Evolutionary conservation across 1,140 invertebrate genomes (phyloP).

Genomic region (Ceratitis capitata): DNA sequence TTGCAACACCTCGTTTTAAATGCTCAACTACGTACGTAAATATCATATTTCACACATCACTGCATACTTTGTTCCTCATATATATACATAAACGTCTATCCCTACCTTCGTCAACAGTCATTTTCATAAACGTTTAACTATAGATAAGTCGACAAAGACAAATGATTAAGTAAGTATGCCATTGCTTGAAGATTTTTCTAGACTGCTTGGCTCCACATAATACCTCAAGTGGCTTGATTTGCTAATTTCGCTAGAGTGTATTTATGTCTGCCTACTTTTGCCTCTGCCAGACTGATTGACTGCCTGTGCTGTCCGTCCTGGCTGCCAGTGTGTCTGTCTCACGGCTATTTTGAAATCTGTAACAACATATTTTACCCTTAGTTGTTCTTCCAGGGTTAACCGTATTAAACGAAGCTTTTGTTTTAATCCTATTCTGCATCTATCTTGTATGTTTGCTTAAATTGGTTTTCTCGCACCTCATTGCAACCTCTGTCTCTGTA

Average conservation of each 20-base stretch:
- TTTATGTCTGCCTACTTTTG: neutral
- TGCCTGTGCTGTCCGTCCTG: neutral
- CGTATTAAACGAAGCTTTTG: neutral
- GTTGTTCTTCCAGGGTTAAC: neutral
- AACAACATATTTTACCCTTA: neutral
- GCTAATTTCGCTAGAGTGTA: neutral
- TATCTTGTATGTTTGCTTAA: neutral
- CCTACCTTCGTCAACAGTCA: neutral
- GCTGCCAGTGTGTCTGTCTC: neutral
- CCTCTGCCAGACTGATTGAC: slow-evolving; percentile 4
- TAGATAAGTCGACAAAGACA: slow-evolving; percentile 14
- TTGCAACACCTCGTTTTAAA: too few species aligned
- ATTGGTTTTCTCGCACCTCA: neutral
- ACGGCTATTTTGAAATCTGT: neutral
- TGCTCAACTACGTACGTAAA: too few species aligned
- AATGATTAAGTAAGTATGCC: neutral
- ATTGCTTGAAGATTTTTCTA: neutral
- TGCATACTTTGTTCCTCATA: neutral
- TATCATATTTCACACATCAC: neutral
- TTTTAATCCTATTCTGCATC: neutral
- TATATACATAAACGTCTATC: neutral
- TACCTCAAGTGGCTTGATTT: neutral
- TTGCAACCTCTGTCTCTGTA: neutral
- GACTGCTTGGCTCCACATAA: neutral
- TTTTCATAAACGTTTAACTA: neutral